These are phyloP conservation scores for Neostethus bicornis DNA, from an alignment of 2,797 vertebrate species.

Conservation along the genomic window DNA sequence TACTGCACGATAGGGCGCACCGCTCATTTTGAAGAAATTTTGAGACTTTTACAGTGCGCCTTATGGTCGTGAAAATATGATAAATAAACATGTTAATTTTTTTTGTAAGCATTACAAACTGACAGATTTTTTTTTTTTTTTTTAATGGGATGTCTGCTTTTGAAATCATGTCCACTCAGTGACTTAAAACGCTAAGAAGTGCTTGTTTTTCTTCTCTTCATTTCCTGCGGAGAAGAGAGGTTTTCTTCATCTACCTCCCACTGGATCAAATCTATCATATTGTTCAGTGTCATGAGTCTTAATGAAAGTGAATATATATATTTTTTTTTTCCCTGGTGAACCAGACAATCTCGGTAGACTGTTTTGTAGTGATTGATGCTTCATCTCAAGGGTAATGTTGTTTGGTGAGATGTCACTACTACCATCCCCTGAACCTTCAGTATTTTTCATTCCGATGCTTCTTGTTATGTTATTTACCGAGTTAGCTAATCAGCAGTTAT, in stretches of 20 bases:
- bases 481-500: slow-evolving; percentile 3
- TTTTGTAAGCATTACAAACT: too few relatives aligned
- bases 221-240: slow-evolving; percentile 41
- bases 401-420: slow-evolving; percentile 9
- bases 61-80: too few relatives aligned
- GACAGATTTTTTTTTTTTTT: too few relatives aligned
- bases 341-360: slow-evolving; percentile 37
- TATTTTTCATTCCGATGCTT: background rate
- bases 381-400: slow-evolving; percentile 24
- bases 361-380: background rate
- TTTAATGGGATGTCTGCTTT: background rate
- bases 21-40: too few relatives aligned
- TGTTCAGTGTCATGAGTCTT: slow-evolving; percentile 41
- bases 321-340: slow-evolving; percentile 17
- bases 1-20: too few relatives aligned
- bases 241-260: slow-evolving; percentile 53
- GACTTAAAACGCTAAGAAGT: slow-evolving; percentile 15
- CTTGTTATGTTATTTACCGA: background rate
- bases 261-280: slow-evolving; percentile 45
- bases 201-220: slow-evolving; percentile 19
- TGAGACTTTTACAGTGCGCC: too few relatives aligned
- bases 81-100: too few relatives aligned
- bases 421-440: background rate
- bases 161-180: slow-evolving; percentile 4
- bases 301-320: slow-evolving; percentile 51